Evolutionary conservation across 2,113 vertebrate species (phyloP).

Genomic region (Ceyx margarethae): DNA sequence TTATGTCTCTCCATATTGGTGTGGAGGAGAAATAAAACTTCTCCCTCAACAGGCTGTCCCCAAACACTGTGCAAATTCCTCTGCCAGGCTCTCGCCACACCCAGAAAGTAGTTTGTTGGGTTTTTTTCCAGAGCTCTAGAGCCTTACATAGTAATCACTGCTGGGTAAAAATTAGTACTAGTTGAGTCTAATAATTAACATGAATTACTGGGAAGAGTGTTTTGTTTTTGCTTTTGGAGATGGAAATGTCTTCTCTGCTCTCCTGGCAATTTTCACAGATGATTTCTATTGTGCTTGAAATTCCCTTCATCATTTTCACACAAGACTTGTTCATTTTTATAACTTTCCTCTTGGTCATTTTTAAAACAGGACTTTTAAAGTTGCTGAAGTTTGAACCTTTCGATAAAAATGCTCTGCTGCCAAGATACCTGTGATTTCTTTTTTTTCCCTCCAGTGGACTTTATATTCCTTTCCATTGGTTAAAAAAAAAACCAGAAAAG

Average conservation of each 20-base stretch:
- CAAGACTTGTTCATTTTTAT: conserved; percentile 5
- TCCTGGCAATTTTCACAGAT: not conserved
- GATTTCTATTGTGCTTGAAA: not conserved
- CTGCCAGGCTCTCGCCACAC: not conserved
- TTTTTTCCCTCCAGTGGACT: not conserved
- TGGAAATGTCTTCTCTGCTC: not conserved
- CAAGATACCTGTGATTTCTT: not conserved
- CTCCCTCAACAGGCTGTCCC: conserved; percentile 11
- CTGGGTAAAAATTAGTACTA: conserved; percentile 8
- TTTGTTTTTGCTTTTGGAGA: conserved; percentile 28
- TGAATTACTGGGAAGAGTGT: not conserved
- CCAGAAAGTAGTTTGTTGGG: not conserved
- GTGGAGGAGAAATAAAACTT: conserved; percentile 28
- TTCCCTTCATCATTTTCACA: not conserved
- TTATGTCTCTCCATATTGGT: not conserved
- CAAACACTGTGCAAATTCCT: not conserved
- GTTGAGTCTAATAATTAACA: conserved; percentile 6
- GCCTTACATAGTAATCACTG: conserved; percentile 10
- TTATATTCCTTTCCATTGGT: not conserved
- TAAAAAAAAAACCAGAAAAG: not conserved
- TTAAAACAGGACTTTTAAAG: not conserved
- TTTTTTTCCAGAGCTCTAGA: not conserved
- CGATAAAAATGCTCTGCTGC: not conserved
- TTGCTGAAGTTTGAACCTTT: not conserved
- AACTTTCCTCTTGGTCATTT: conserved; percentile 29